phyloP scores from a whole-genome alignment of 1,140 invertebrate species.

The Antheraea mylitta region DNA sequence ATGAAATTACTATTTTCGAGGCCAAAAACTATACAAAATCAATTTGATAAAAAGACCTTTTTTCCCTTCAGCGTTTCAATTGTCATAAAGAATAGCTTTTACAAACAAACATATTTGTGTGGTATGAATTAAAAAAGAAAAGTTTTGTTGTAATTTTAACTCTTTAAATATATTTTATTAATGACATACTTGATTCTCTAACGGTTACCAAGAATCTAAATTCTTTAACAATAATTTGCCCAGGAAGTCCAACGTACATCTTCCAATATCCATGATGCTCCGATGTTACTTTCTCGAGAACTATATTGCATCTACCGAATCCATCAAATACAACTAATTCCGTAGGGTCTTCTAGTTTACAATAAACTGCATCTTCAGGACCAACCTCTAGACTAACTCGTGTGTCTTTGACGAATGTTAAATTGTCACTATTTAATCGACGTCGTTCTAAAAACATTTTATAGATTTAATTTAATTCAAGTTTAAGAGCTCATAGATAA shows the following conservation, averaged over 20 bases:
- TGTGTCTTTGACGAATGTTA: conserved; percentile 27
- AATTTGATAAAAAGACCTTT: too few species aligned
- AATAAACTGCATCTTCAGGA: conserved; percentile 51
- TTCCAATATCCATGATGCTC: conserved; percentile 47
- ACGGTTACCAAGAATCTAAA: conserved; percentile 35
- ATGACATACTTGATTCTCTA: conserved; percentile 32
- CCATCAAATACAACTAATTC: conserved; percentile 39
- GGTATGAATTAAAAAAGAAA: too few species aligned
- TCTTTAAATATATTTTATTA: neutral
- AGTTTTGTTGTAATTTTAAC: too few species aligned
- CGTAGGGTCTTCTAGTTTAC: conserved; percentile 34
- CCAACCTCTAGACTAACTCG: conserved; percentile 37
- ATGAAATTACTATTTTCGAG: too few species aligned
- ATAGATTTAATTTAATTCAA: too few species aligned
- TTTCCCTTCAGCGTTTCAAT: too few species aligned
- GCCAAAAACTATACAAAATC: too few species aligned
- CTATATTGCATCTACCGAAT: conserved; percentile 50
- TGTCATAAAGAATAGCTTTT: too few species aligned
- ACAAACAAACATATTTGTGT: too few species aligned
- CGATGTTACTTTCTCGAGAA: conserved; percentile 33
- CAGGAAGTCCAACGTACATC: conserved; percentile 39
- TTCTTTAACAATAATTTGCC: conserved; percentile 40
- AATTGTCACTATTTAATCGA: neutral
- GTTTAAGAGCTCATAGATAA: too few species aligned
- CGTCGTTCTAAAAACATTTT: neutral